These are phyloP conservation scores for Condylura cristata DNA, from an alignment of 2,113 vertebrate species.

Conservation along the genomic window DNA sequence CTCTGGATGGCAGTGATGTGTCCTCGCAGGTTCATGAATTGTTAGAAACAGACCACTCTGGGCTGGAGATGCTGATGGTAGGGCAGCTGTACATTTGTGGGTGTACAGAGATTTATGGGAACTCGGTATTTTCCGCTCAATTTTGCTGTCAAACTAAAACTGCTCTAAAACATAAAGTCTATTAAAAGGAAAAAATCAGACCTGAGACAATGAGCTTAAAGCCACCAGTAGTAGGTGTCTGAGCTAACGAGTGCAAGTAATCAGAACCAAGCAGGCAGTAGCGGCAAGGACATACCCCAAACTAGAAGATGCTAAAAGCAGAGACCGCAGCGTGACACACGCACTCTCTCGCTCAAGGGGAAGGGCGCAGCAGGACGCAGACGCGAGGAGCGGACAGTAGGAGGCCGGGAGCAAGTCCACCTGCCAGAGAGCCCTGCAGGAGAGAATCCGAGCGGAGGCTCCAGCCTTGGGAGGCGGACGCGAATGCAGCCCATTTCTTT, in stretches of 20 bases:
- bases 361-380: background rate
- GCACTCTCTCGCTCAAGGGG: background rate
- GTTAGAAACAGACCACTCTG: background rate
- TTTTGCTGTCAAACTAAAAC: background rate
- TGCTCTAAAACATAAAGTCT: background rate
- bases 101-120: no score
- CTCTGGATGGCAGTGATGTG: background rate
- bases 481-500: background rate
- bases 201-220: background rate
- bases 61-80: background rate
- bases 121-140: background rate
- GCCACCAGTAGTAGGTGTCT: no score
- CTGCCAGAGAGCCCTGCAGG: background rate
- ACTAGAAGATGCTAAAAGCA: background rate
- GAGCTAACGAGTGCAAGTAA: background rate
- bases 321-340: background rate
- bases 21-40: background rate
- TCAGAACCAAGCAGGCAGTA: background rate
- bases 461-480: background rate
- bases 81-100: background rate
- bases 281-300: background rate
- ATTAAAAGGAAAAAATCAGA: background rate
- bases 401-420: background rate
- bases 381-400: background rate
- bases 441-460: background rate